Base-by-base conservation (phyloP, 2,797 vertebrate genomes). In the Sparus aurata region DNA sequence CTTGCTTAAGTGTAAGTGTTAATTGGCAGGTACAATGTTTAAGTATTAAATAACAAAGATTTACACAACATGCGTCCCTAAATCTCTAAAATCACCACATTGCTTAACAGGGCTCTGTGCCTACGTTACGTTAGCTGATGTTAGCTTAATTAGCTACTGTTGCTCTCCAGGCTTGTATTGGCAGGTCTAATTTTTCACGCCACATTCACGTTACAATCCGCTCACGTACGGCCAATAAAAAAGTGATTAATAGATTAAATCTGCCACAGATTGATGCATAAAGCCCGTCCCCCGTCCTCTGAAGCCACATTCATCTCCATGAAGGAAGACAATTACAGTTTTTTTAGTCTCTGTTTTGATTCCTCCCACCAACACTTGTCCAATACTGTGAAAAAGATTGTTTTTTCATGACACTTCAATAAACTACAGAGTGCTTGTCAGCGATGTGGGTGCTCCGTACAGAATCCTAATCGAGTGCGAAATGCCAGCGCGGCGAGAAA, bases 401-500 rank as follows among this genome's bases (percentile, higher is more conserved):
- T 47, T 61, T 69, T 72, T 67, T 67, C 23, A 17, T 22, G 2
- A 43, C 54, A 57, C 60, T 75, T 63, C 25, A 52, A 49, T 3
- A 61, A n/a, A 65, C 41, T 61, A 17, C 13, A 20, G n/a, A 52
- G 59, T 20, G 22, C 59, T 61, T 12, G 52, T 80, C 63, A 81
- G 72, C 58, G 0, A 18, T 0, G 58, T 23, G 27, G 23, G n/a
- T 45, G 6, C 50, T 69, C 9, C 30, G 11, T 3, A 17, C 63
- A 55, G 63, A 82, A 74, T 57, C 23, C 3, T 83, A 72, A 82
- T 71, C 2, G 5, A 2, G 43, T 63, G 66, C 45, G 9, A 47
- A 83, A 67, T 58, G 72, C 5, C 47, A 71, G 9, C 69, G 63
- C 49, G 50, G n/a, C 20, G 41, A 55, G 43, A 38, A 34, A 23